Evolutionary conservation across 1,140 invertebrate species (phyloP), one percentile per base, ranked within the genome.

Genomic region (Cheumatopsyche charites): DNA sequence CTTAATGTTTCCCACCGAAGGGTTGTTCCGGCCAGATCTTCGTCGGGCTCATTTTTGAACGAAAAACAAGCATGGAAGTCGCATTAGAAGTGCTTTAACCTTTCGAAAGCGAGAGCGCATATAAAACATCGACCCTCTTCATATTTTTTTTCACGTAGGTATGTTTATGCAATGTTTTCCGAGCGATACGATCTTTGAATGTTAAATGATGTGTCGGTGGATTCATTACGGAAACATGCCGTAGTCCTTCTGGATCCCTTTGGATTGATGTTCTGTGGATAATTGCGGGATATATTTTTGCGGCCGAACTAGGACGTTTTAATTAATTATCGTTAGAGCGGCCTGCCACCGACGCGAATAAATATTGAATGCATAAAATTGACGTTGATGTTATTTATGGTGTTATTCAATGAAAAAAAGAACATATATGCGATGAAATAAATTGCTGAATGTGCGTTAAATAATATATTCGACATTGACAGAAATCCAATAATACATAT

Each of bases 41-140:
- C 29, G n/a, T n/a, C n/a, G 15, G 15, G 5, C 66, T 36, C 47
- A 55, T 68, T 55, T 68, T 68, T 68, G 66, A 68, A 45, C 65
- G 65, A 5, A 49, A 67, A 67, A 67, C 47, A 68, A 68, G 66
- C 49, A 68, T 55, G 26, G 66, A 68, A 68, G 66, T 68, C 47
- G 66, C 66, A 68, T 68, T 68, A 68, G 66, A 68, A 68, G 47
- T 58, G 49, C 66, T 68, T 41, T 58, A 68, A 55, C 47, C 45
- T 68, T 55, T 68, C 11, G 29, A 36, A 36, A 36, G 29, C 29
- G 29, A 58, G 23, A 58, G 15, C 43, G 11, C 55, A 9, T 36
- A 58, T 13, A 7, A 19, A 66, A 66, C 63, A 26, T 66, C 42
- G 43, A 66, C 63, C 63, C 63, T 66, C 47, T 66, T 42, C 63